phyloP scores from a whole-genome alignment of 2,888 invertebrate genomes.

The Eupithecia subumbrata region DNA sequence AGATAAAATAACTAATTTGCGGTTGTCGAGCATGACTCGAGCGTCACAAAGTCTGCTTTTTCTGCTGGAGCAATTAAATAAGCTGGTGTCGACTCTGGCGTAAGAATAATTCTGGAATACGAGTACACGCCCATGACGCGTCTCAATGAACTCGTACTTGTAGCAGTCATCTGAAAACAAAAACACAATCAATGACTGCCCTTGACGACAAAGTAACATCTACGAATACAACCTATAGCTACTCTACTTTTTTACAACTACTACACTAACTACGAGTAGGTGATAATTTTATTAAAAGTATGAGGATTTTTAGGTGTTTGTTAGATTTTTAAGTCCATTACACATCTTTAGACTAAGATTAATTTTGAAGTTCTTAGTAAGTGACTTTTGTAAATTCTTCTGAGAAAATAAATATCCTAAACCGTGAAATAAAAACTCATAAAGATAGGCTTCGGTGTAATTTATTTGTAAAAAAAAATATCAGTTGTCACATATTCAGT shows the following conservation, averaged over 20 bases:
- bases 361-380: background rate
- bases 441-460: background rate
- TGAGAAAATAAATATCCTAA: background rate
- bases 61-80: slow-evolving; percentile 21
- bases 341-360: background rate
- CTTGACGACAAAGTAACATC: background rate
- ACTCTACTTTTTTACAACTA: background rate
- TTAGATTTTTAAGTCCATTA: background rate
- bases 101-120: slow-evolving; percentile 27
- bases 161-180: slow-evolving; percentile 25
- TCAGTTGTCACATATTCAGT: background rate
- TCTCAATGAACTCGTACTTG: slow-evolving; percentile 16
- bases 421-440: background rate
- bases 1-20: slow-evolving; percentile 23
- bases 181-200: background rate
- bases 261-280: background rate
- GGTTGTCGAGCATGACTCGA: slow-evolving; percentile 18
- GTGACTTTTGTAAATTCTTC: background rate
- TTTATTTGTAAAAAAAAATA: background rate
- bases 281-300: background rate
- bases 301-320: background rate
- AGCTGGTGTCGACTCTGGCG: slow-evolving; percentile 11
- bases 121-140: slow-evolving; percentile 23
- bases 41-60: slow-evolving; percentile 19
- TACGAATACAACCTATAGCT: background rate